A percentile compares a stretch with the other conserved stretches of the same genome.
Conservation (phyloP, 2,888 invertebrate genomes). For the Furcula furcula region DNA sequence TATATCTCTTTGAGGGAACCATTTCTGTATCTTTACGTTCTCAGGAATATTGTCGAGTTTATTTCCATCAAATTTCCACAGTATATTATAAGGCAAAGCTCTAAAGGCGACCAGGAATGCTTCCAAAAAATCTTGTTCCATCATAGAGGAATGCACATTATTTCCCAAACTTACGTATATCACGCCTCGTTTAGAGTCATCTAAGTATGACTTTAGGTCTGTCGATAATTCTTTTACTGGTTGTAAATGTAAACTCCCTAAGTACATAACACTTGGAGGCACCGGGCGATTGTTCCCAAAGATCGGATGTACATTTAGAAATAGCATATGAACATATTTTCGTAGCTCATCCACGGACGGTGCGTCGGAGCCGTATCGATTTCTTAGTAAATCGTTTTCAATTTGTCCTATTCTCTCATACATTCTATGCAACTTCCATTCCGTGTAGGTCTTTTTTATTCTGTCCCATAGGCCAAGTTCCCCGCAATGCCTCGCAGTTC, state of each 20-base stretch:
- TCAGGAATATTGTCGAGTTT: conserved; percentile 11
- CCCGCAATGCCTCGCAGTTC: neutral
- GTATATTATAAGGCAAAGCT: conserved; percentile 16
- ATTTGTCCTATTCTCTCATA: neutral
- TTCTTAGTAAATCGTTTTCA: neutral
- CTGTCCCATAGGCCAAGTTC: conserved; percentile 1
- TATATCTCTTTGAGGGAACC: conserved; percentile 26
- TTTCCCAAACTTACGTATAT: conserved; percentile 21
- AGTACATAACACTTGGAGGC: conserved; percentile 1
- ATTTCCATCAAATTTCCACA: conserved; percentile 23
- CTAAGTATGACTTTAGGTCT: conserved; percentile 7
- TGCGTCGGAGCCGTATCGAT: neutral
- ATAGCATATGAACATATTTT: neutral
- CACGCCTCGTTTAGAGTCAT: conserved; percentile 15
- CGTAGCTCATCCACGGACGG: neutral
- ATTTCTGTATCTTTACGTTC: conserved; percentile 18
- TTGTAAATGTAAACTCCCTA: conserved; percentile 1
- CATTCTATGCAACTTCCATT: neutral
- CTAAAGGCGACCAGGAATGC: conserved; percentile 9
- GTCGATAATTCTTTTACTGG: conserved; percentile 1
- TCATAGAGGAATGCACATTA: conserved; percentile 11
- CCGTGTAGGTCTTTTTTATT: neutral
- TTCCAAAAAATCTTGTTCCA: conserved; percentile 10
- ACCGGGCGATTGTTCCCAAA: conserved; percentile 1
- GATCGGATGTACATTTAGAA: conserved; percentile 1